Conservation (phyloP, 2,113 vertebrate genomes). For the Oryctolagus cuniculus region mOryCun1.1 NC_091432.1:140403001-140403500, state of each 20-base stretch:
- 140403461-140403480: conserved; percentile 7
- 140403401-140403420: neutral
- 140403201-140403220: neutral
- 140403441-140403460: neutral
- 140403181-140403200: neutral
- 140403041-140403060: neutral
- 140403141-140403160: neutral
- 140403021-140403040: no score
- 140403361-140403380: neutral
- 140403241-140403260: neutral
- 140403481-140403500: conserved; percentile 48
- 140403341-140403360: neutral
- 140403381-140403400: neutral
- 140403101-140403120: neutral
- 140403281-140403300: neutral
- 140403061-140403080: neutral
- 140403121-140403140: neutral
- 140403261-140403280: neutral
- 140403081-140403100: neutral
- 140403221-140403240: neutral
- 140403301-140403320: neutral
- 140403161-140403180: neutral
- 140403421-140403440: neutral
- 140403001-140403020: neutral
- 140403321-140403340: no score